Evolutionary conservation across 2,888 invertebrate genomes (phyloP).

Genomic region (Philhelius pedissequus): DNA sequence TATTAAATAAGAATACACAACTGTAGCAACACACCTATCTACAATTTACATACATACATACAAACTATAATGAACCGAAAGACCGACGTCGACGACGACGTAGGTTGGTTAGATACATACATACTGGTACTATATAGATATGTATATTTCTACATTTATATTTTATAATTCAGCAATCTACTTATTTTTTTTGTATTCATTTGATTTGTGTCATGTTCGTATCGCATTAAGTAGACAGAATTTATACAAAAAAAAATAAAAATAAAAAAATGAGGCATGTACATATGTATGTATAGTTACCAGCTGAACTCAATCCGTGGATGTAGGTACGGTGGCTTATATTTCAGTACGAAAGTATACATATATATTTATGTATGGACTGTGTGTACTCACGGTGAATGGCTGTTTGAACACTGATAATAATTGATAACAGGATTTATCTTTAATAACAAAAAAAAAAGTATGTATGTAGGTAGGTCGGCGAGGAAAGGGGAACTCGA

Average conservation of each 20-base stretch:
- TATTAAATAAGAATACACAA: constrained; percentile 28
- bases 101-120: no score
- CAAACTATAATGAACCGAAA: neutral
- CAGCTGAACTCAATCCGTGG: constrained; percentile 64
- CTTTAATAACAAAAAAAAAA: constrained; percentile 45
- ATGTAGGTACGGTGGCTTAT: neutral
- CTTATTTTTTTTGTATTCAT: constrained; percentile 43
- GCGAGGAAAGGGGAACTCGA: constrained; percentile 18
- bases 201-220: constrained; percentile 67
- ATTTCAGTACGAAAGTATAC: no score
- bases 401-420: constrained; percentile 64
- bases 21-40: constrained; percentile 13
- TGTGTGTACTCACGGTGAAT: constrained; percentile 38
- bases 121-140: no score
- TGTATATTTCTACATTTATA: neutral
- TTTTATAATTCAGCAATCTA: constrained; percentile 63
- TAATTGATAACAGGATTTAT: constrained; percentile 67
- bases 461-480: neutral
- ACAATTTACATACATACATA: constrained; percentile 1
- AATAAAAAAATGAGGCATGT: neutral
- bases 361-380: no score
- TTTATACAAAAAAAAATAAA: constrained; percentile 31
- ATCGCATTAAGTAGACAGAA: constrained; percentile 64
- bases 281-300: no score
- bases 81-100: neutral